Percentiles rank a stretch among this genome's conserved stretches.
Conservation (phyloP, 2,888 invertebrate species). For the Synanthedon myopaeformis region DNA sequence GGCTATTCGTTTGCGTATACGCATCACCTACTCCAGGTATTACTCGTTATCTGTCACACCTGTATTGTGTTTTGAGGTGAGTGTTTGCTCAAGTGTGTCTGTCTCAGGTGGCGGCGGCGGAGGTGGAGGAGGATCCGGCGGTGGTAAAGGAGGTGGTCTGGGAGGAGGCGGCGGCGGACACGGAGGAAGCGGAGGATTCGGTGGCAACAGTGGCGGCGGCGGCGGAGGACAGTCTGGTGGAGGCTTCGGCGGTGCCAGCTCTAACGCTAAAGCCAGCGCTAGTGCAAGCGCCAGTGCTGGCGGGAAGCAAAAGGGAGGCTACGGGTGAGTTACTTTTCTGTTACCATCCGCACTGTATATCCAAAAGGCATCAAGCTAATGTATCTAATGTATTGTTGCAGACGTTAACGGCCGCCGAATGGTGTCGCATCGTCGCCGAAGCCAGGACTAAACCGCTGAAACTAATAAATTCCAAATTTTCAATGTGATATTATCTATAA, state of each 20-base stretch:
- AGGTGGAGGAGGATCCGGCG: slow-evolving; percentile 14
- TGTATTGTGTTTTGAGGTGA: too few species aligned
- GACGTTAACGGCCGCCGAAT: too few species aligned
- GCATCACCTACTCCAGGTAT: slow-evolving; percentile 40
- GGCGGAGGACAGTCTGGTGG: slow-evolving; percentile 13
- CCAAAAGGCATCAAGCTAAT: too few species aligned
- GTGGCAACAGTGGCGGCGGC: slow-evolving; percentile 11
- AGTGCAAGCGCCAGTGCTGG: slow-evolving; percentile 13
- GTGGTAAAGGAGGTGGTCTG: slow-evolving; percentile 13
- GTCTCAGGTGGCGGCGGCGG: slow-evolving; percentile 10
- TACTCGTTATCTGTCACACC: not conserved
- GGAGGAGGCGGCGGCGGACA: slow-evolving; percentile 6
- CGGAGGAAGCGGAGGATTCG: slow-evolving; percentile 6
- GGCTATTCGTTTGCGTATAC: slow-evolving; percentile 37
- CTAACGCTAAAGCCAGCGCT: slow-evolving; percentile 8
- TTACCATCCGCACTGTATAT: too few species aligned
- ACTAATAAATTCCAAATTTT: slow-evolving; percentile 14
- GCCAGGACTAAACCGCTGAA: slow-evolving; percentile 1
- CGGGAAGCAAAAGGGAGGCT: slow-evolving; percentile 23
- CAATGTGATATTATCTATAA: slow-evolving; percentile 31
- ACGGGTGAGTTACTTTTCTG: slow-evolving; percentile 21
- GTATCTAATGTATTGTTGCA: too few species aligned
- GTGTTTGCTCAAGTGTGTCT: too few species aligned
- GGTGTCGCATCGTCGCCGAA: too few species aligned
- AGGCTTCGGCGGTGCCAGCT: slow-evolving; percentile 7